These are phyloP conservation scores for Bovichtus variegatus DNA, from an alignment of 2,797 vertebrate genomes.

Conservation along the genomic window DNA sequence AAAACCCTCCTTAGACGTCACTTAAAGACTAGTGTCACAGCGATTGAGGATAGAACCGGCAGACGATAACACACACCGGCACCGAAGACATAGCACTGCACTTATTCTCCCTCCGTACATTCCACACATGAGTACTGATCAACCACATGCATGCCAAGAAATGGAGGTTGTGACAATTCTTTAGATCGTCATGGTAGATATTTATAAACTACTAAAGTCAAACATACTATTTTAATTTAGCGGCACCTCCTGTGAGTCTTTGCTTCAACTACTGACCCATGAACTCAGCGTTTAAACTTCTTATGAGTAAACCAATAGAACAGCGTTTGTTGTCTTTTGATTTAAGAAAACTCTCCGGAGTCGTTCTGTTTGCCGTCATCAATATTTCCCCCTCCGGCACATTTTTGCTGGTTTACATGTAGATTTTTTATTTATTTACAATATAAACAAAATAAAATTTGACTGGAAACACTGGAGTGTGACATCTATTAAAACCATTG, in stretches of 20 bases:
- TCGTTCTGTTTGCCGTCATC: background rate
- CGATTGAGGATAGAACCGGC: constrained; percentile 84
- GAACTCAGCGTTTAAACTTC: too few species aligned
- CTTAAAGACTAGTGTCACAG: constrained; percentile 56
- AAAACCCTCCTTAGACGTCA: background rate
- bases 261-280: too few species aligned
- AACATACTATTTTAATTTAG: too few species aligned
- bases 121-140: constrained; percentile 73
- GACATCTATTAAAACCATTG: too few species aligned
- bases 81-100: constrained; percentile 85
- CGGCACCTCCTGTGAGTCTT: too few species aligned
- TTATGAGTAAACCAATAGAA: too few species aligned
- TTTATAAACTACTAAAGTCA: too few species aligned
- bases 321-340: background rate
- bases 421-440: too few species aligned
- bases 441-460: too few species aligned
- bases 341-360: too few species aligned
- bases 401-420: too few species aligned
- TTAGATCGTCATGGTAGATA: background rate
- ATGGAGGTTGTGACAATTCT: constrained; percentile 55
- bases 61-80: constrained; percentile 75
- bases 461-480: too few species aligned
- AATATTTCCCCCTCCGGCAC: background rate
- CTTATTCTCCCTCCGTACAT: constrained; percentile 82
- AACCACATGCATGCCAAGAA: constrained; percentile 81